phyloP scores from a whole-genome alignment of 2,113 vertebrate genomes.

The Porphyrio hochstetteri region DNA sequence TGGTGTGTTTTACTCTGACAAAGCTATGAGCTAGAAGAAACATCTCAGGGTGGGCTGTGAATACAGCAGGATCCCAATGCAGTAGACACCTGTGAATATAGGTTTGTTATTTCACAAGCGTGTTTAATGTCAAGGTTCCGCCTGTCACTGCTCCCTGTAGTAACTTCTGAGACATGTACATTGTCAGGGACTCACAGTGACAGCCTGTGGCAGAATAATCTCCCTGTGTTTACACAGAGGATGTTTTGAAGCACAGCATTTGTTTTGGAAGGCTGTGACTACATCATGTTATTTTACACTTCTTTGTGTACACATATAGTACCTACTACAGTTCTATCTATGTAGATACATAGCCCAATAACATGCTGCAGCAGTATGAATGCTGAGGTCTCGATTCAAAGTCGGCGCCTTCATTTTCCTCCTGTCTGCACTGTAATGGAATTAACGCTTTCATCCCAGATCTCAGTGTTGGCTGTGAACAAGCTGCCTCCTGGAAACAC shows the following conservation, averaged over 20 bases:
- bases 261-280: not conserved
- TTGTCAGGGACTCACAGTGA: not conserved
- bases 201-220: not conserved
- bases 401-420: not conserved
- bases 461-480: not conserved
- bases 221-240: not conserved
- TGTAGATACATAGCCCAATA: not conserved
- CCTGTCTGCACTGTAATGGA: not conserved
- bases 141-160: not conserved
- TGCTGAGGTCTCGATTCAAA: not conserved
- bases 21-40: not conserved
- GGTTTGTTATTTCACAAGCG: too few relatives aligned
- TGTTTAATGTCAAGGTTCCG: not conserved
- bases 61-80: not conserved
- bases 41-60: not conserved
- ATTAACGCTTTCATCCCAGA: not conserved
- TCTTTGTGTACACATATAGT: not conserved
- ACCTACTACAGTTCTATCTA: not conserved
- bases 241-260: not conserved
- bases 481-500: not conserved
- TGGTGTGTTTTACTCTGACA: not conserved
- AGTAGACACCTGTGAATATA: not conserved
- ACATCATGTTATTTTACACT: not conserved
- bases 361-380: not conserved
- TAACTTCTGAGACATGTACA: accelerated